phyloP scores from a whole-genome alignment of 2,113 vertebrate genomes.

The Synodontis membranacea region DNA sequence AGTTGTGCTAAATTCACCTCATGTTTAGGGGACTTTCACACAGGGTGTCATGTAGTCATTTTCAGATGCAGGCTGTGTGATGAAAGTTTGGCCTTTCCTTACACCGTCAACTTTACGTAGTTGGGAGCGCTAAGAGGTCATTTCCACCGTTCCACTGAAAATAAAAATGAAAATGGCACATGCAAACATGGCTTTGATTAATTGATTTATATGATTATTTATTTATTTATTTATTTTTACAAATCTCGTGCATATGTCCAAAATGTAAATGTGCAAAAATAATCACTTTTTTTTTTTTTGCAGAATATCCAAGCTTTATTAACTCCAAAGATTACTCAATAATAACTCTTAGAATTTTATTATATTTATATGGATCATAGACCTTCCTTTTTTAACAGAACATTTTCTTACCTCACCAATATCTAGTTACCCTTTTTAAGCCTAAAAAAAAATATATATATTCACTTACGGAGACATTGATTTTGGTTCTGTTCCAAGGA shows the following conservation, averaged over 20 bases:
- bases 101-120: neutral
- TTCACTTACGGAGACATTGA: constrained; percentile 1
- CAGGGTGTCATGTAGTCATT: neutral
- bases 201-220: no score
- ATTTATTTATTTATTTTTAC: no score
- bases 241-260: neutral
- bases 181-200: neutral
- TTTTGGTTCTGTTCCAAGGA: constrained; percentile 2
- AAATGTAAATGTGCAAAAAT: neutral
- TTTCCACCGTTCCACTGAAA: neutral
- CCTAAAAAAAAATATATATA: neutral
- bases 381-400: neutral
- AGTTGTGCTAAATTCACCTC: neutral
- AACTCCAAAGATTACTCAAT: neutral
- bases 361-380: neutral
- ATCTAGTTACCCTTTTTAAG: neutral
- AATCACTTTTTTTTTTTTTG: neutral
- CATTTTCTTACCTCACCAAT: neutral
- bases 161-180: neutral
- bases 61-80: neutral
- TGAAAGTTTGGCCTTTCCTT: neutral
- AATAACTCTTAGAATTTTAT: neutral
- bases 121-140: neutral
- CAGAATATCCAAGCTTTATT: neutral
- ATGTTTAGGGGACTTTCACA: neutral